Percentiles rank a stretch among this genome's conserved stretches.
Conservation (phyloP, 2,888 invertebrate genomes). For the Mythimna lalbum region DNA sequence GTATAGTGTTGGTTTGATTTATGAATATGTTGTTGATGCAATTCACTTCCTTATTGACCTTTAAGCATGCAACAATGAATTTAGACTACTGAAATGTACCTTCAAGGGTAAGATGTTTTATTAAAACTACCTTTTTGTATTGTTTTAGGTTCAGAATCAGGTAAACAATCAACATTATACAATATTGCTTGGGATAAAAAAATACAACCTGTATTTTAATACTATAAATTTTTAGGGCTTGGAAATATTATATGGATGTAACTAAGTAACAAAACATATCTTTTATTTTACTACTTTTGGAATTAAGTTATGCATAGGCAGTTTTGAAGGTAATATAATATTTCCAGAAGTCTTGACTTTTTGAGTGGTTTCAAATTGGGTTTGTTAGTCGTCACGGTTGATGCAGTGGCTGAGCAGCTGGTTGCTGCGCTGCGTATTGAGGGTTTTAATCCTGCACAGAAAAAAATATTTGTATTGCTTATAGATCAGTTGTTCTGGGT, state of each 20-base stretch:
- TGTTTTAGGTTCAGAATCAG: constrained; percentile 58
- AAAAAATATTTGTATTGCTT: no score
- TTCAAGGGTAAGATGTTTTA: constrained; percentile 43
- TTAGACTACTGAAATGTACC: constrained; percentile 33
- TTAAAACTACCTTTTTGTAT: constrained; percentile 57
- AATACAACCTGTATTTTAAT: constrained; percentile 48
- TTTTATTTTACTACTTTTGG: neutral
- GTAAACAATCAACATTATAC: constrained; percentile 42
- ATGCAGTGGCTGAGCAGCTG: no score
- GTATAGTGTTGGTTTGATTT: neutral
- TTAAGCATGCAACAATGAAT: constrained; percentile 1
- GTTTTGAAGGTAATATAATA: constrained; percentile 15
- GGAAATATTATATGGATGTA: constrained; percentile 21
- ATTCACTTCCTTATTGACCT: neutral
- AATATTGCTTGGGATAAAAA: constrained; percentile 58
- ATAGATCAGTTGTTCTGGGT: no score
- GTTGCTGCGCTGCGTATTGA: no score
- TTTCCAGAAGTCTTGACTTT: neutral
- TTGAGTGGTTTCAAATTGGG: neutral
- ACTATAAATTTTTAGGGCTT: constrained; percentile 43
- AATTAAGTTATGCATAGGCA: neutral
- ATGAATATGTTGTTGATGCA: constrained; percentile 2
- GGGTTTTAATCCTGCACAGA: no score
- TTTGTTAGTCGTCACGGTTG: neutral
- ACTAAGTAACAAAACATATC: neutral